phyloP scores from a whole-genome alignment of 2,888 invertebrate genomes.

The Harpalus rufipes region DNA sequence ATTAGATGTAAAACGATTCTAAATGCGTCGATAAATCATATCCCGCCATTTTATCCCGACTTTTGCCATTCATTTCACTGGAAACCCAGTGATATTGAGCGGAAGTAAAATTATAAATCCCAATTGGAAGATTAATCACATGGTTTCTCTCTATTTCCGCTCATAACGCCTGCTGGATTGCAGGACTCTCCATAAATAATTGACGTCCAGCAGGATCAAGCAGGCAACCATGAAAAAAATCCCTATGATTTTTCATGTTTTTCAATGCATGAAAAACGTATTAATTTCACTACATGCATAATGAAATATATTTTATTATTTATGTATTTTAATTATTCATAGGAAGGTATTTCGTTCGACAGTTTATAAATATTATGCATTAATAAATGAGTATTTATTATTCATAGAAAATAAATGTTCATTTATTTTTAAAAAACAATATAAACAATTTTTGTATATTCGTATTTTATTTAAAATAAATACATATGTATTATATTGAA shows the following conservation, averaged over 20 bases:
- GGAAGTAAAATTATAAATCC: constrained; percentile 58
- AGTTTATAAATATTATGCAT: not conserved
- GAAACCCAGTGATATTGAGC: constrained; percentile 43
- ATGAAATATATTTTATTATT: constrained; percentile 14
- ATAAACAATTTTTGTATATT: too few species aligned
- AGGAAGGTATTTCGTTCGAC: not conserved
- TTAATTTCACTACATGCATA: not conserved
- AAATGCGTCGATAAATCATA: constrained; percentile 24
- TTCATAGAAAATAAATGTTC: not conserved
- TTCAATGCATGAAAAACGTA: constrained; percentile 35
- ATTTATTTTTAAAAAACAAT: too few species aligned
- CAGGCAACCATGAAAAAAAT: constrained; percentile 16
- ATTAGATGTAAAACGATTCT: constrained; percentile 13
- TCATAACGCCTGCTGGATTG: constrained; percentile 51
- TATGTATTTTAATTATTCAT: constrained; percentile 10
- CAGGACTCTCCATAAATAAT: constrained; percentile 57
- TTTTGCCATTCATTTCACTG: constrained; percentile 24
- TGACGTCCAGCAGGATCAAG: constrained; percentile 42
- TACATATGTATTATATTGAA: too few species aligned
- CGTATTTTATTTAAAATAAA: too few species aligned
- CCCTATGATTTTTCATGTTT: constrained; percentile 48
- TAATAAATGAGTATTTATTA: not conserved
- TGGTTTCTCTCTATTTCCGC: constrained; percentile 56
- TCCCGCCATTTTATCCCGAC: constrained; percentile 5
- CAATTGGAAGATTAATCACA: constrained; percentile 58